These are phyloP conservation scores for Prinia subflava DNA, from an alignment of 2,113 vertebrate genomes.

Conservation along the genomic window DNA sequence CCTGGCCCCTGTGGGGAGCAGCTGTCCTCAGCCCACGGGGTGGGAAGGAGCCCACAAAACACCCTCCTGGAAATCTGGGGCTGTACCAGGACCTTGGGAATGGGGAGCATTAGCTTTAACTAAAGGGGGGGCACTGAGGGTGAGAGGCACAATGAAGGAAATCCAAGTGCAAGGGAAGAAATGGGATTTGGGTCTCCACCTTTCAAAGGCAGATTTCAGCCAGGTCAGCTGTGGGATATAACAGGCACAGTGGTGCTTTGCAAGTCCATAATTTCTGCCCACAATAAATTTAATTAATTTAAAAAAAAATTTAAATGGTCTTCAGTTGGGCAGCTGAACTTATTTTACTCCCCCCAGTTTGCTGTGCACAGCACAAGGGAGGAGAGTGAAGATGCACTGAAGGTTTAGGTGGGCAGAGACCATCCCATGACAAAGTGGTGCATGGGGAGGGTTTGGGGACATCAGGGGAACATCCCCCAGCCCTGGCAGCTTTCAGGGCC, in stretches of 20 bases:
- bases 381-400: background rate
- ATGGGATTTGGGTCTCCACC: background rate
- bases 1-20: background rate
- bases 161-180: background rate
- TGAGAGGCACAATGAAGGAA: background rate
- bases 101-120: background rate
- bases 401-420: background rate
- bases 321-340: background rate
- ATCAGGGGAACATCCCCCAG: background rate
- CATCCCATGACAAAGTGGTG: background rate
- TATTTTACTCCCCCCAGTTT: background rate
- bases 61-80: background rate
- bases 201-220: background rate
- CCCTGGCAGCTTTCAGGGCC: background rate
- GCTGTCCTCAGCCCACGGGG: background rate
- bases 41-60: background rate
- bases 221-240: background rate
- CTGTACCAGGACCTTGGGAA: background rate
- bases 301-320: fast-evolving
- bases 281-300: background rate
- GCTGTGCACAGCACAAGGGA: background rate
- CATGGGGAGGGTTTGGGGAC: background rate
- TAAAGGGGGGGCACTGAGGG: background rate
- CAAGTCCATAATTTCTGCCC: background rate
- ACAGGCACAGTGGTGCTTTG: fast-evolving